phyloP scores from a whole-genome alignment of 1,140 invertebrate genomes.

The Bilobella aurantiaca region DNA sequence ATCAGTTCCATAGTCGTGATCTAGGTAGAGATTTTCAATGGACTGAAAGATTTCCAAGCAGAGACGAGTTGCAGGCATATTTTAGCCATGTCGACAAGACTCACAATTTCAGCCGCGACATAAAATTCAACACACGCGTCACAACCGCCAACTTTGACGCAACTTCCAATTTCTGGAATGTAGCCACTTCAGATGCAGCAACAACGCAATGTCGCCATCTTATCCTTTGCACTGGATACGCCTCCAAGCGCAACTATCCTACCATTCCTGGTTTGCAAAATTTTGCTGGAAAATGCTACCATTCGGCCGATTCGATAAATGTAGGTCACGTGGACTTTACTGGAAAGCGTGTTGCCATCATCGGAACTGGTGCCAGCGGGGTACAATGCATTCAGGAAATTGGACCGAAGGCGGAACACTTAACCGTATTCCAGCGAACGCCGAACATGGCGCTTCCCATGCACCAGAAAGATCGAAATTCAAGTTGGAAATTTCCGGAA shows the following conservation, averaged over 20 bases:
- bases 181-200: neutral
- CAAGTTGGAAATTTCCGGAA: neutral
- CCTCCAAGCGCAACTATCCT: slow-evolving; percentile 5
- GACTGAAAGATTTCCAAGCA: neutral
- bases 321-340: slow-evolving; percentile 2
- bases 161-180: neutral
- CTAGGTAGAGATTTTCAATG: slow-evolving; percentile 15
- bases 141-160: neutral
- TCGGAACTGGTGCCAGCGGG: slow-evolving; percentile 17
- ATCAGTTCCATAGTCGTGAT: slow-evolving; percentile 1
- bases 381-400: slow-evolving; percentile 20
- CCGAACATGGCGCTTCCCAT: slow-evolving; percentile 13
- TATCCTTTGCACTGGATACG: slow-evolving; percentile 11
- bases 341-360: slow-evolving; percentile 13
- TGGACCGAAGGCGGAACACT: slow-evolving; percentile 3
- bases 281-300: slow-evolving; percentile 12
- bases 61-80: slow-evolving; percentile 7
- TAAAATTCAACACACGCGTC: slow-evolving; percentile 12
- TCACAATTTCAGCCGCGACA: neutral
- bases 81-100: slow-evolving; percentile 8
- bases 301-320: slow-evolving; percentile 11
- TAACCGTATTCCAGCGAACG: slow-evolving; percentile 14
- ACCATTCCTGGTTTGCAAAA: slow-evolving; percentile 2
- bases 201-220: neutral
- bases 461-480: neutral